Base-by-base conservation (phyloP, 2,797 vertebrate genomes). In the Simalia tracyae region DNA sequence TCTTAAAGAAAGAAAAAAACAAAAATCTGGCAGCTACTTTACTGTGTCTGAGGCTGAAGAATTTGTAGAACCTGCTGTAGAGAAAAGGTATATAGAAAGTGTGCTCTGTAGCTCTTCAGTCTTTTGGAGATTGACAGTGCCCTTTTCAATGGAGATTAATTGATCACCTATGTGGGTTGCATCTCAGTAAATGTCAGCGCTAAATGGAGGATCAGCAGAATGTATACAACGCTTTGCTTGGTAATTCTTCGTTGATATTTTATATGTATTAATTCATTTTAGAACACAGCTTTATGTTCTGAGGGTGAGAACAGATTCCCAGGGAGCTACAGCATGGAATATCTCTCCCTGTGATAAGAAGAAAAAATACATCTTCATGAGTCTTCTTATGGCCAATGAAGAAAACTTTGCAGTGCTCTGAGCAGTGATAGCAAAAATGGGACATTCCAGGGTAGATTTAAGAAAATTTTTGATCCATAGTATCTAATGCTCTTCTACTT, bases 91-190 rank as follows among this genome's bases (percentile, higher is more conserved):
- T 89, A 91, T 89, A 60, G 61, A 93, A 93, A 94, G 86, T 54
- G 93, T 89, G 50, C 54, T 89, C 31, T 76, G 17, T 42, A 76
- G 7, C 17, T 76, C 17, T 95, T 95, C 94, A 95, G 92, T 92
- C 92, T 94, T 95, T 95, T 86, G 90, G 96, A 97, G 95, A 91
- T 87, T 96, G 94, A 96, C 95, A 94, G 86, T 93, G 94, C 88
- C 57, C 92, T 97, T 97, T 97, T 96, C 93, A 96, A 84, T 89
- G 96, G 94, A 96, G 95, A 96, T 95, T 95, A 97, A 96, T 96
- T 96, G 95, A 88, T 96, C 92, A 93, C 68, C 86, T 84, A 95
- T 93, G n/a, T 91, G 94, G 92, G 92, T 94, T 91, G n/a, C 86
- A 89, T 97, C 96, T 96, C 95, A 95, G 91, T 93, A 96, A 97